These are phyloP conservation scores for Limnephilus rhombicus DNA, from an alignment of 2,888 invertebrate species.

Conservation along the genomic window DNA sequence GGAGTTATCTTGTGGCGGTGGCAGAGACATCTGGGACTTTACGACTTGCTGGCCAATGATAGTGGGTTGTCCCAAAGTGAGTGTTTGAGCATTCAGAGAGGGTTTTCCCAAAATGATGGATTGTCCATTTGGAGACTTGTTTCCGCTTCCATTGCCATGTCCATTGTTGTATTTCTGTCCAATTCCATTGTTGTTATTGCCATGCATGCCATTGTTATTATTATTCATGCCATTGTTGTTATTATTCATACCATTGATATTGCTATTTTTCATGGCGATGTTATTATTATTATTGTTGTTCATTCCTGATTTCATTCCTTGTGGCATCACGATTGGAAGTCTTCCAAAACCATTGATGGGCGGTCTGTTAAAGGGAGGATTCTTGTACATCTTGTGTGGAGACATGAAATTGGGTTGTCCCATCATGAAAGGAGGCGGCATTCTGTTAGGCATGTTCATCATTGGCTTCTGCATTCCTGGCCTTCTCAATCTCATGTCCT, in stretches of 20 bases:
- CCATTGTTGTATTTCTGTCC: constrained; percentile 37
- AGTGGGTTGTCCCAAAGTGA: constrained; percentile 66
- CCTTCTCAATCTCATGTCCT: constrained; percentile 75
- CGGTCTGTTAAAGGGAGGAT: constrained; percentile 61
- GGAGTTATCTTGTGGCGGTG: constrained; percentile 70
- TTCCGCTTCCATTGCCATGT: neutral
- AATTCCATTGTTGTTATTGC: constrained; percentile 14
- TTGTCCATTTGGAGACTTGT: constrained; percentile 53
- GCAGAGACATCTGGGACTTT: constrained; percentile 75
- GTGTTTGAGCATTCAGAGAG: constrained; percentile 71
- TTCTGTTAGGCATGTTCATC: constrained; percentile 71
- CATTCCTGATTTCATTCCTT: constrained; percentile 47
- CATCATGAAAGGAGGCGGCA: constrained; percentile 70
- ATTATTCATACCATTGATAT: constrained; percentile 18
- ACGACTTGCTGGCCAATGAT: constrained; percentile 70
- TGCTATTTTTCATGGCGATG: constrained; percentile 26
- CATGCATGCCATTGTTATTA: constrained; percentile 6
- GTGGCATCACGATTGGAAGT: constrained; percentile 57
- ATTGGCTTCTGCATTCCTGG: constrained; percentile 70
- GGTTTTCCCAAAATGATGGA: constrained; percentile 72
- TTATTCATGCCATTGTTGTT: constrained; percentile 23
- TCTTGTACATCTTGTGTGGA: constrained; percentile 62
- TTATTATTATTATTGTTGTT: constrained; percentile 43
- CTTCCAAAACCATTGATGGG: constrained; percentile 63
- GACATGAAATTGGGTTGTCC: constrained; percentile 69